Evolutionary conservation across 2,113 vertebrate genomes (phyloP).

Genomic region (Heterocephalus glaber): DNA sequence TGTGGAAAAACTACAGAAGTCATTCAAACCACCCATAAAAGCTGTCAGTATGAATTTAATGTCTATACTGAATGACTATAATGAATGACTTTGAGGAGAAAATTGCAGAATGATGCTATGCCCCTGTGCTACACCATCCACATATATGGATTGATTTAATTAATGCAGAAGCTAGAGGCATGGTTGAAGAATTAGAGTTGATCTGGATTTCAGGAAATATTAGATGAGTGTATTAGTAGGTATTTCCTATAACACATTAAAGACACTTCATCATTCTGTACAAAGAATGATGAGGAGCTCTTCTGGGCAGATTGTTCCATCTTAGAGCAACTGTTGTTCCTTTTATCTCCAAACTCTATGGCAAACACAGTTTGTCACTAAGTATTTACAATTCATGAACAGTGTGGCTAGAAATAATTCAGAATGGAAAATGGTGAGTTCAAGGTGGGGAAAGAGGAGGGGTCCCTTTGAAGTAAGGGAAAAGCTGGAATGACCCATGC

Average conservation of each 20-base stretch:
- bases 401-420: background rate
- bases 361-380: background rate
- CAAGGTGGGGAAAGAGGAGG: background rate
- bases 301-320: background rate
- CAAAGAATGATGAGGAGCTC: background rate
- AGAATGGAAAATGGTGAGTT: background rate
- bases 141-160: background rate
- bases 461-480: background rate
- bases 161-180: background rate
- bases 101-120: background rate
- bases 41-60: background rate
- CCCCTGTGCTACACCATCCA: no score
- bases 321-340: background rate
- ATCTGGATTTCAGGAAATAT: conserved; percentile 46
- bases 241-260: background rate
- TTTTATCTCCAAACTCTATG: background rate
- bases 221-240: background rate
- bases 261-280: background rate
- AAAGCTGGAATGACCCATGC: background rate
- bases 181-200: background rate
- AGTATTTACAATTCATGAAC: background rate
- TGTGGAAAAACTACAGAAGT: background rate
- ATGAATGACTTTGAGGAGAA: background rate
- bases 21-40: background rate
- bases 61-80: background rate